These are phyloP conservation scores for Phania funesta DNA, from an alignment of 2,888 invertebrate genomes.

Conservation along the genomic window DNA sequence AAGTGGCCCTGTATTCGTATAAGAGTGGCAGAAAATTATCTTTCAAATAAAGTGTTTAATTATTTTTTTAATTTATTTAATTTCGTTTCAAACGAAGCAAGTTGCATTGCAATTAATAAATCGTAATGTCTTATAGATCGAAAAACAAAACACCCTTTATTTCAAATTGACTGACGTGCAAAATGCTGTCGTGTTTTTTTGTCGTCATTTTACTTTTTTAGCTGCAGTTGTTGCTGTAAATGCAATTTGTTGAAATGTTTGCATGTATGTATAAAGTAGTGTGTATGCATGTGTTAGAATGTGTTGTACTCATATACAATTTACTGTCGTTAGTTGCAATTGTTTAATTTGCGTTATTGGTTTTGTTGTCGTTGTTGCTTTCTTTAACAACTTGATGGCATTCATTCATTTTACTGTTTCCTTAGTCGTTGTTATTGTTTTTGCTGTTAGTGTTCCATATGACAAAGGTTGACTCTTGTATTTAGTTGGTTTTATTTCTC, in stretches of 20 bases:
- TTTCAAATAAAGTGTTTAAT: no score
- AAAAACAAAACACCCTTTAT: no score
- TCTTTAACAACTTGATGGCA: constrained; percentile 24
- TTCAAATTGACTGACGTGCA: constrained; percentile 73
- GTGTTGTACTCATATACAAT: constrained; percentile 25
- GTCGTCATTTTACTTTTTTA: constrained; percentile 48
- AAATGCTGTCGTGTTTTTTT: constrained; percentile 77
- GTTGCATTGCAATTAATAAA: no score
- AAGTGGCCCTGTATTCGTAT: no score
- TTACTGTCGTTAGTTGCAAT: constrained; percentile 57
- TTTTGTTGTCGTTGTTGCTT: constrained; percentile 3
- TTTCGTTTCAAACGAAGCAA: no score
- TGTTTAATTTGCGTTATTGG: constrained; percentile 37
- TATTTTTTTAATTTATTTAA: no score
- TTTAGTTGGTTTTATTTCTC: constrained; percentile 66
- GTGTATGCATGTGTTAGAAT: not conserved
- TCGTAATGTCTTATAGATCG: no score
- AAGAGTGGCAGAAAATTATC: no score
- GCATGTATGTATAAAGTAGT: not conserved
- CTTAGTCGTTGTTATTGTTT: constrained; percentile 1
- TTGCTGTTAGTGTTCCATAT: constrained; percentile 29
- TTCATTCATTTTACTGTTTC: constrained; percentile 47
- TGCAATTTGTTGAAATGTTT: constrained; percentile 53
- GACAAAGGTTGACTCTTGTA: constrained; percentile 69
- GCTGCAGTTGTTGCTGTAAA: constrained; percentile 45